Conservation (phyloP, 1,140 invertebrate genomes). For the Drosophila saltans region DNA sequence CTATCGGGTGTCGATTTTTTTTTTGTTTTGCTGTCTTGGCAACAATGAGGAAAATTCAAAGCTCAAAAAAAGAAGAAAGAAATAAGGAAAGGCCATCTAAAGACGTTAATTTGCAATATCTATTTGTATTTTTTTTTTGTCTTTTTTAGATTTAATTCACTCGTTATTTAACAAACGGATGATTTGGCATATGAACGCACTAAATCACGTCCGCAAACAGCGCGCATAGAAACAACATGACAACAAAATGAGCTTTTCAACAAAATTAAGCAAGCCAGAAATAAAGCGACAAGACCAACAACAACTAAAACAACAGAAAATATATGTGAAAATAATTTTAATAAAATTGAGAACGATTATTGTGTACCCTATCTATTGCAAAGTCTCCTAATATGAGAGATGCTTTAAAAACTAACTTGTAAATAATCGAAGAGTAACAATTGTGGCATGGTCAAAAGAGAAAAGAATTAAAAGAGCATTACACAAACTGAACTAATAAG, state of each 20-base stretch:
- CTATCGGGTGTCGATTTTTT: conserved; percentile 53
- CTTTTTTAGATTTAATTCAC: too few relatives aligned
- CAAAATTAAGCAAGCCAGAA: conserved; percentile 63
- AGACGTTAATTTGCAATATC: too few relatives aligned
- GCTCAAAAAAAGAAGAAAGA: neutral
- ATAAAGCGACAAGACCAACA: conserved; percentile 44
- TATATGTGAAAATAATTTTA: neutral
- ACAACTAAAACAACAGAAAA: conserved; percentile 50
- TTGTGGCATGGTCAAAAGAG: too few relatives aligned
- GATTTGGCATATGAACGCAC: conserved; percentile 72
- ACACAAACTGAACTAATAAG: too few relatives aligned
- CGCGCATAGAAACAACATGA: conserved; percentile 77
- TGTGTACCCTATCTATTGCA: neutral
- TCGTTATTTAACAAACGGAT: conserved; percentile 56
- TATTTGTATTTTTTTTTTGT: conserved; percentile 4
- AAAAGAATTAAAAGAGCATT: too few relatives aligned
- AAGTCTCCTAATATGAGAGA: too few relatives aligned
- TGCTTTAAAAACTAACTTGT: too few relatives aligned
- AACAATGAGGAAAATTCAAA: conserved; percentile 25
- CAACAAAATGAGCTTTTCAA: conserved; percentile 77
- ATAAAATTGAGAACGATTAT: neutral
- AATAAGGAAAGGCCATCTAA: too few relatives aligned
- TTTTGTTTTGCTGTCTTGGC: conserved; percentile 34
- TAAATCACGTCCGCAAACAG: conserved; percentile 64
- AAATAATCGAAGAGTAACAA: too few relatives aligned